Base-by-base conservation (phyloP, 2,888 invertebrate genomes). In the Brachycybe producta region DNA sequence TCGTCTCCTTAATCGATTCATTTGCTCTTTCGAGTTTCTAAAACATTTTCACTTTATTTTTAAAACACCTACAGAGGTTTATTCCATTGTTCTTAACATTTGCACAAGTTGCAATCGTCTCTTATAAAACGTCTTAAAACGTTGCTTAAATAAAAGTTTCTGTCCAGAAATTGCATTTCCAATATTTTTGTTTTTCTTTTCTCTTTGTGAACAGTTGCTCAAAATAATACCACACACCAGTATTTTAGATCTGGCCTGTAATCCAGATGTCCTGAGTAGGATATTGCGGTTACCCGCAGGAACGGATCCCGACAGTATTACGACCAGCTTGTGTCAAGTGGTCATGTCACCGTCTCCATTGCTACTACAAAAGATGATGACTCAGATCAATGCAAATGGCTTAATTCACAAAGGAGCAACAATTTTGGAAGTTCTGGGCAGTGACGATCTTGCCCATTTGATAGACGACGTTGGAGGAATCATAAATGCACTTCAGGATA, bases 401-500 rank as follows among this genome's bases (percentile, higher is more conserved):
- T n/a, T 48, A 8, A 5, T 48, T 2, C 2, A 23, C 17, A 48
- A 46, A 26, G 49, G 30, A 4, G 4, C 40, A n/a, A n/a, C 34
- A 2, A 7, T 49, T 8, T 38, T 50, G 42, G 27, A 36, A 8
- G 36, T 23, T 41, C 17, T 50, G 17, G 50, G 44, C 23, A 36
- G 35, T 13, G 13, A 32, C 8, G 50, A 50, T 15, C 8, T 50
- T 17, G 50, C 50, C 35, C 13, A 13, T 1, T 23, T 15, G 17
- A 26, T 50, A 15, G 23, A 15, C 8, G 36, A 36, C 5, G 27
- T 44, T 13, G 50, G 7, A 8, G 42, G 23, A 24, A 36, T 50
- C 2, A 27, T 50, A 23, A 36, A 44, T 24, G 50, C 36, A 11
- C 13, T 50, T 2, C 44, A 44, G 44, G 21, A 26, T 35, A 50